Evolutionary conservation across 2,113 vertebrate genomes (phyloP).

Genomic region (Sapajus apella): DNA sequence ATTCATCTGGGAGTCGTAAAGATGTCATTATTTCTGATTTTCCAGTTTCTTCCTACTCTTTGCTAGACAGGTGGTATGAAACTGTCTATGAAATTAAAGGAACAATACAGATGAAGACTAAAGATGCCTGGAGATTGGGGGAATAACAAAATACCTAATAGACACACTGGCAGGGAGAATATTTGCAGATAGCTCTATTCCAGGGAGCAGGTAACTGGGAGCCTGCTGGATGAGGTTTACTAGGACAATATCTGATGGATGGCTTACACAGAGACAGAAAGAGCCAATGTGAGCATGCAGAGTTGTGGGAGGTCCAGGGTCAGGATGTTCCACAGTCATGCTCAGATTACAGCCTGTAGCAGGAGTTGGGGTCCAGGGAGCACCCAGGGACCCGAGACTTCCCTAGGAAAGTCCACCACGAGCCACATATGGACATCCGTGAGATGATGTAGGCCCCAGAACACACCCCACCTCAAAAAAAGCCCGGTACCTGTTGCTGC

Average conservation of each 20-base stretch:
- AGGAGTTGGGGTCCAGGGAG: fast-evolving
- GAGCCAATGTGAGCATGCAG: too few relatives aligned
- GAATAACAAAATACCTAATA: not conserved
- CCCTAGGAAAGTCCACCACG: fast-evolving
- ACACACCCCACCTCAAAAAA: not conserved
- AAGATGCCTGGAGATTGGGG: not conserved
- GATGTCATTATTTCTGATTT: slow-evolving; percentile 5
- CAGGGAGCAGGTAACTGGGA: fast-evolving
- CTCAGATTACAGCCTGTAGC: fast-evolving
- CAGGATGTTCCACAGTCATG: fast-evolving
- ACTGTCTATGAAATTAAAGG: not conserved
- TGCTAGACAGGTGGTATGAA: not conserved
- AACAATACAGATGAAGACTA: not conserved
- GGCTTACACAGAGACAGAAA: fast-evolving
- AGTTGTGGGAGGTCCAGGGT: fast-evolving
- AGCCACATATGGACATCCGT: fast-evolving
- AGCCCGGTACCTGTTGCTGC: not conserved
- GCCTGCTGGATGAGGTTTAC: fast-evolving
- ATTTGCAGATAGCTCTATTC: fast-evolving
- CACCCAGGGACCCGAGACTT: fast-evolving
- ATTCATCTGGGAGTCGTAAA: slow-evolving; percentile 40
- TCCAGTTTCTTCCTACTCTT: slow-evolving; percentile 5
- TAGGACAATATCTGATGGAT: fast-evolving
- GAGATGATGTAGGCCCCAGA: not conserved
- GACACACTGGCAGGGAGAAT: not conserved